A percentile compares a stretch with the other conserved stretches of the same genome.
Evolutionary conservation across 2,797 vertebrate species (phyloP).

Genomic region (Haliaeetus albicilla): DNA sequence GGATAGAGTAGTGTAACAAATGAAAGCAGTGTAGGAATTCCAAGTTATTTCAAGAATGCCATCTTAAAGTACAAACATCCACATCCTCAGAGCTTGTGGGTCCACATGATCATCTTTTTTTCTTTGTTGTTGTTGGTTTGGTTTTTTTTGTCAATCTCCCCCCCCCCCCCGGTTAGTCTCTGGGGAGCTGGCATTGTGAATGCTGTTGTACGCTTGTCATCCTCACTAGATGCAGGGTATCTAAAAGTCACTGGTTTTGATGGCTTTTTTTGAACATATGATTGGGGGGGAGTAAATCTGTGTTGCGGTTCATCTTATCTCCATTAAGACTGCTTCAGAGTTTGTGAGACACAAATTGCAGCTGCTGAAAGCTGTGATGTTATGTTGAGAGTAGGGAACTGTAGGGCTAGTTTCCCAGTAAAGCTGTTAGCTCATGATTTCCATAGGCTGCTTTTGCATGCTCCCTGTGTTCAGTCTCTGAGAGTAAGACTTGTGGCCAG

Average conservation of each 20-base stretch:
- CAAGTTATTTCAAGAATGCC: not conserved
- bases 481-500: not conserved
- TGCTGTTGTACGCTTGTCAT: not conserved
- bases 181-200: not conserved
- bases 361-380: not conserved
- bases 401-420: not conserved
- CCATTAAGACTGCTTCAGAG: not conserved
- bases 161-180: not conserved
- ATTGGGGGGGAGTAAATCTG: not conserved
- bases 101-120: not conserved
- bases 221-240: not conserved
- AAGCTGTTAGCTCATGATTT: conserved; percentile 12
- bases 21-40: not conserved
- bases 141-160: not conserved
- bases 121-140: not conserved
- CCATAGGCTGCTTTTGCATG: not conserved
- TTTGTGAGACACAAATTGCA: not conserved
- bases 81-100: rapidly evolving
- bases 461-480: not conserved
- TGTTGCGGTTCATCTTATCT: not conserved
- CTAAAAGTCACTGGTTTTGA: not conserved
- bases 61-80: not conserved
- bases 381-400: not conserved
- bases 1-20: not conserved
- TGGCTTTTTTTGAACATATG: not conserved